phyloP scores from a whole-genome alignment of 2,888 invertebrate species.

The Lottia scabra region DNA sequence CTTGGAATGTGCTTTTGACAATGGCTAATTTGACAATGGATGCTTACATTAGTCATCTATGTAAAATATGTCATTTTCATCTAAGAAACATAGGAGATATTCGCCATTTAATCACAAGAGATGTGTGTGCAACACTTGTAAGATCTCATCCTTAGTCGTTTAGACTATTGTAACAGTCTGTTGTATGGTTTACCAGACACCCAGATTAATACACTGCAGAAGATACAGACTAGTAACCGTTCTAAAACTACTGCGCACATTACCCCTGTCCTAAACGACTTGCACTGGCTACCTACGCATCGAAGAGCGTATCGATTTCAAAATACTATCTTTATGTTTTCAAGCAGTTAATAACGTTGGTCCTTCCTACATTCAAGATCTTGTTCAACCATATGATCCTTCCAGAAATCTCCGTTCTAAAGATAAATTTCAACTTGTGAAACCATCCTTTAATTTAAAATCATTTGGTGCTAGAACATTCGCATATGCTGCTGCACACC shows the following conservation, averaged over 20 bases:
- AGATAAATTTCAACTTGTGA: no score
- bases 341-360: not conserved
- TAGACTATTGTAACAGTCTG: not conserved
- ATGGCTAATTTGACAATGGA: slow-evolving; percentile 17
- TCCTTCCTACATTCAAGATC: not conserved
- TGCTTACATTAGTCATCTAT: slow-evolving; percentile 15
- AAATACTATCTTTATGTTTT: not conserved
- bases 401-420: no score
- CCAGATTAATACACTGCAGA: not conserved
- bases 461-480: not conserved
- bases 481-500: not conserved
- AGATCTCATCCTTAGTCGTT: not conserved
- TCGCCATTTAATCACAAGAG: not conserved
- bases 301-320: not conserved
- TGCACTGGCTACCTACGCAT: not conserved
- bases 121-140: not conserved
- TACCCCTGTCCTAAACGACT: no score
- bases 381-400: not conserved
- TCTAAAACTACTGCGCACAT: no score
- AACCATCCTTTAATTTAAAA: not conserved
- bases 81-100: not conserved
- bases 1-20: slow-evolving; percentile 20
- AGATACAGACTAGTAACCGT: not conserved
- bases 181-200: not conserved
- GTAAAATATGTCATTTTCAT: not conserved